A percentile compares a stretch with the other conserved stretches of the same genome.
Conservation (phyloP, 2,113 vertebrate genomes). For the Tetraodon nigroviridis region DNA sequence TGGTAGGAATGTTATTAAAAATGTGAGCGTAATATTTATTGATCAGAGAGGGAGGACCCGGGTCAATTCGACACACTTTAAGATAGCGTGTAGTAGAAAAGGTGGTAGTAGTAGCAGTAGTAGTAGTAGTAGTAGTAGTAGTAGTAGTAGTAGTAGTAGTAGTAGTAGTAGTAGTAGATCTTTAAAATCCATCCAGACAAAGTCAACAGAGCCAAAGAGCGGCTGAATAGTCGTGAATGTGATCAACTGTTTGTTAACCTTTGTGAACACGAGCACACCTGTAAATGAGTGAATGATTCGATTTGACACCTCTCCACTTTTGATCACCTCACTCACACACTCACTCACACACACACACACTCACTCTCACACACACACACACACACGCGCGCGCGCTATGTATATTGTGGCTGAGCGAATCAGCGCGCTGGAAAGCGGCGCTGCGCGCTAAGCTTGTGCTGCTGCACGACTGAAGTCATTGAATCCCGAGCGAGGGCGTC, state of each 20-base stretch:
- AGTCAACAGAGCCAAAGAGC: constrained; percentile 37
- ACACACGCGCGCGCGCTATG: constrained; percentile 19
- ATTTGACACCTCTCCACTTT: constrained; percentile 65
- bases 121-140: neutral
- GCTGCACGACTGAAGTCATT: constrained; percentile 19
- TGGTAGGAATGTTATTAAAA: no score
- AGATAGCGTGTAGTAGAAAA: neutral
- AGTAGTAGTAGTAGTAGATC: neutral
- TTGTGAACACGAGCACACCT: constrained; percentile 11
- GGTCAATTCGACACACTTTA: no score
- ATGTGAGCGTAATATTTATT: no score
- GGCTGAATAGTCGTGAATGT: constrained; percentile 25
- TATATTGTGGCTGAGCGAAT: constrained; percentile 71
- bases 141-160: neutral
- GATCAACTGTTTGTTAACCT: constrained; percentile 24
- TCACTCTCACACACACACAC: neutral
- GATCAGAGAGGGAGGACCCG: no score
- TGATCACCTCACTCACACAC: constrained; percentile 59
- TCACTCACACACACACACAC: neutral
- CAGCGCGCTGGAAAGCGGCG: constrained; percentile 61
- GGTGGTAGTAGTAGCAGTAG: neutral
- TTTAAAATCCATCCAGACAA: constrained; percentile 17
- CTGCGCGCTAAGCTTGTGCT: constrained; percentile 53
- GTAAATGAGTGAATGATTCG: constrained; percentile 63
- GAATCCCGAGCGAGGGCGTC: constrained; percentile 43